phyloP scores from a whole-genome alignment of 2,888 invertebrate species.

The Ornithoptera priamus region DNA sequence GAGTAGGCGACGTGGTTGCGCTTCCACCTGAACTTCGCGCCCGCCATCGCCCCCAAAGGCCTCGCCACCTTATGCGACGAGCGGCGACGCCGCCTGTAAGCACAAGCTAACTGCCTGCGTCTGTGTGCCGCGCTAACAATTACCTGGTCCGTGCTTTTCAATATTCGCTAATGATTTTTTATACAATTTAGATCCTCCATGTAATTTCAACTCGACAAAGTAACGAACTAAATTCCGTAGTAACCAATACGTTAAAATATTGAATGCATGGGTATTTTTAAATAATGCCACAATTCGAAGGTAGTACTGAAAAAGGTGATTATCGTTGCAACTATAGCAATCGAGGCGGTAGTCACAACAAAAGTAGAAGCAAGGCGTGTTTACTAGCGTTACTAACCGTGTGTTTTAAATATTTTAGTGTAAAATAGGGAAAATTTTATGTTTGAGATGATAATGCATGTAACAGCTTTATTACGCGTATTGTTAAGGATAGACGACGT shows the following conservation, averaged over 20 bases:
- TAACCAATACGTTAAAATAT: constrained; percentile 8
- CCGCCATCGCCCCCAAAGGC: constrained; percentile 64
- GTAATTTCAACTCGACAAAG: background rate
- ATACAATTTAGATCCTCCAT: background rate
- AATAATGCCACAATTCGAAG: constrained; percentile 4
- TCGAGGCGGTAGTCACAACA: constrained; percentile 26
- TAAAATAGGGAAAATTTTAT: constrained; percentile 34
- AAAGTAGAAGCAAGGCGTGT: background rate
- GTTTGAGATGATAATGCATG: constrained; percentile 66
- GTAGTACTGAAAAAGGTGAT: background rate
- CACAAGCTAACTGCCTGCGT: constrained; percentile 66
- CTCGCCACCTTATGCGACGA: constrained; percentile 75
- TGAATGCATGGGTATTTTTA: constrained; percentile 31
- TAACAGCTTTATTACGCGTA: constrained; percentile 57
- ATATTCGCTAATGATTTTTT: constrained; percentile 37
- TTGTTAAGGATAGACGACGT: constrained; percentile 60
- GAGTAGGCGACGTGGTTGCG: constrained; percentile 66
- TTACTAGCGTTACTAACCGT: constrained; percentile 23
- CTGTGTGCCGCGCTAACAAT: constrained; percentile 74
- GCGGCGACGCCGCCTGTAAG: constrained; percentile 80
- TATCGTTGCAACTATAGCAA: background rate
- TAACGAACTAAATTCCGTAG: background rate
- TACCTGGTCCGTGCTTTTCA: constrained; percentile 69
- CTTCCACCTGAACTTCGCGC: constrained; percentile 72
- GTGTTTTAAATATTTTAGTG: constrained; percentile 18